These are phyloP conservation scores for Stenotaenia linearis DNA, from an alignment of 2,888 invertebrate genomes.

Conservation along the genomic window DNA sequence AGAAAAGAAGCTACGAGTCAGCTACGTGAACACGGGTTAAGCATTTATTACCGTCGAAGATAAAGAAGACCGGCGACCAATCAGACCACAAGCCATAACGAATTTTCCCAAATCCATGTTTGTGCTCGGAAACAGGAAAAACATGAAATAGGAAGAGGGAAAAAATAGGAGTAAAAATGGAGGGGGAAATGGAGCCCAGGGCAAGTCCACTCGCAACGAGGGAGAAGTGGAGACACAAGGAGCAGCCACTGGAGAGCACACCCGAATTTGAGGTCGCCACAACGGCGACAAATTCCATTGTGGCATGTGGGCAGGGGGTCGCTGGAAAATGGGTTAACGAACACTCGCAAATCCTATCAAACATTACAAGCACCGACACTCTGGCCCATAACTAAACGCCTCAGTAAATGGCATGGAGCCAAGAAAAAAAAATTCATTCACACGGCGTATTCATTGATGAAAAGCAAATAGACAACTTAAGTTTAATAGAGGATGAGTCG, in stretches of 20 bases:
- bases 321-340: slow-evolving; percentile 14
- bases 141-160: neutral
- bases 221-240: neutral
- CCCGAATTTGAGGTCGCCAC: slow-evolving; percentile 19
- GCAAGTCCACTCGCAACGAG: neutral
- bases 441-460: slow-evolving; percentile 12
- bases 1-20: neutral
- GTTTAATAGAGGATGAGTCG: neutral
- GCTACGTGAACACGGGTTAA: neutral
- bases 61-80: neutral
- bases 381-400: slow-evolving; percentile 3
- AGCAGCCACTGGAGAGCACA: slow-evolving; percentile 7
- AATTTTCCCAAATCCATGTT: neutral
- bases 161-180: neutral
- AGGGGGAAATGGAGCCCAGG: neutral
- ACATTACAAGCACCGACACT: neutral
- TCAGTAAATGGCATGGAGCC: neutral
- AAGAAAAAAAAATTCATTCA: neutral
- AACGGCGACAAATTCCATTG: slow-evolving; percentile 10
- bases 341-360: slow-evolving; percentile 11
- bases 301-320: neutral
- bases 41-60: neutral
- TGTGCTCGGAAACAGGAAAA: neutral
- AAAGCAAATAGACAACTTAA: neutral
- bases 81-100: neutral